These are phyloP conservation scores for Incurvaria masculella DNA, from an alignment of 2,888 invertebrate genomes.

Conservation along the genomic window DNA sequence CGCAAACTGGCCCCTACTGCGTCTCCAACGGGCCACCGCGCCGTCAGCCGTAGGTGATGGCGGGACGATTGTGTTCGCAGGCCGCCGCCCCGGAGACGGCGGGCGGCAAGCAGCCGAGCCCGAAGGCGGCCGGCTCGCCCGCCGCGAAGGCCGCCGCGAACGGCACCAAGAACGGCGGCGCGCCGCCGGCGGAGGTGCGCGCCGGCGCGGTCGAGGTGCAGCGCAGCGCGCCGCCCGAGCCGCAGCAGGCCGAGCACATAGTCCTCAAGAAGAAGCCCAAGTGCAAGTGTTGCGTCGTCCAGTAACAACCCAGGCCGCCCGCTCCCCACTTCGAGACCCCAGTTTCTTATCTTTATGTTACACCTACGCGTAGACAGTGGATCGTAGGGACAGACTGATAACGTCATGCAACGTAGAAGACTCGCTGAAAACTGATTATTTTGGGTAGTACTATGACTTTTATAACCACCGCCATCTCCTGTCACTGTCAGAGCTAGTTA, in stretches of 20 bases:
- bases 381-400: no score
- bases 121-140: slow-evolving; percentile 33
- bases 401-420: no score
- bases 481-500: no score
- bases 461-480: no score
- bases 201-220: slow-evolving; percentile 67
- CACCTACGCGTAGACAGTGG: no score
- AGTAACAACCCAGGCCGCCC: slow-evolving; percentile 69
- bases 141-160: slow-evolving; percentile 39
- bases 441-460: no score
- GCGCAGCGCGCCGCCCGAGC: slow-evolving; percentile 71
- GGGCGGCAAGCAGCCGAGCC: slow-evolving; percentile 33
- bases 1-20: no score
- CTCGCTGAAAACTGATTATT: no score
- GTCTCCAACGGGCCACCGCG: no score
- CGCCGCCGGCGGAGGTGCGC: slow-evolving; percentile 29
- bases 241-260: slow-evolving; percentile 85
- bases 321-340: no score
- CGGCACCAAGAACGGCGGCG: slow-evolving; percentile 48
- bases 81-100: slow-evolving; percentile 40
- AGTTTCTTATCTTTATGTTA: no score
- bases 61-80: slow-evolving; percentile 21
- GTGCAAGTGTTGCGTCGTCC: slow-evolving; percentile 92
- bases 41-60: no score
- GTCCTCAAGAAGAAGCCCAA: slow-evolving; percentile 93